A percentile compares a stretch with the other conserved stretches of the same genome.
These are phyloP conservation scores for Diphyllodes magnificus DNA, from an alignment of 2,113 vertebrate species.

Conservation along the genomic window DNA sequence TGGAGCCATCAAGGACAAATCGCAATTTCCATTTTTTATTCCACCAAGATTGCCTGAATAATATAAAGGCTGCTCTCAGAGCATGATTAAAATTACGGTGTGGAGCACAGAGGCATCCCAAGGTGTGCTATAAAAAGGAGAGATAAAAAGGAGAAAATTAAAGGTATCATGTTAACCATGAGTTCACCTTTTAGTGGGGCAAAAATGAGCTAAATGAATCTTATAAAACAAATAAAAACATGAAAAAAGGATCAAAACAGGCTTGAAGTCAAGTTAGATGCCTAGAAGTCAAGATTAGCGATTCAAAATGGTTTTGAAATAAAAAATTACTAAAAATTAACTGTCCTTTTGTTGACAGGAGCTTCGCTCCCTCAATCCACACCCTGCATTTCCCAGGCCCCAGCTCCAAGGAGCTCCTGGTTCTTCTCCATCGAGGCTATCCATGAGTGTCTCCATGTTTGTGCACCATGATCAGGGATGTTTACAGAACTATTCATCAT, in stretches of 20 bases:
- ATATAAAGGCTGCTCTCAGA: neutral
- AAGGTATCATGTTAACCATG: accelerated
- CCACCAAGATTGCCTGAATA: neutral
- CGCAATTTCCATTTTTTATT: neutral
- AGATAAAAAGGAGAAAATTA: neutral
- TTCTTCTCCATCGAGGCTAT: neutral
- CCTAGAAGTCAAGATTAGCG: neutral
- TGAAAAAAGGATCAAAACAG: neutral
- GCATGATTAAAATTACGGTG: neutral
- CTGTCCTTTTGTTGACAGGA: neutral
- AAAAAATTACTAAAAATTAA: neutral
- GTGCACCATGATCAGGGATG: neutral
- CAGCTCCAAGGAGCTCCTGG: neutral
- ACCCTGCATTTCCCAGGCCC: neutral
- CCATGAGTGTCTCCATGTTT: neutral
- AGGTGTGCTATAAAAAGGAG: neutral
- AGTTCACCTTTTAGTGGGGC: neutral
- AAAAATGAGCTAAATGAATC: accelerated
- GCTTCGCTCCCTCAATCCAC: neutral
- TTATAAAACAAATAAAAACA: neutral
- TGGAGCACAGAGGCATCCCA: neutral
- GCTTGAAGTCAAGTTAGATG: neutral
- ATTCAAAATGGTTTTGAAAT: neutral
- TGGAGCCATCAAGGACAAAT: conserved; percentile 11
- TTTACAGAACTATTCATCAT: conserved; percentile 43